Conservation (phyloP, 2,888 invertebrate genomes). For the Cataglyphis cursor region DNA sequence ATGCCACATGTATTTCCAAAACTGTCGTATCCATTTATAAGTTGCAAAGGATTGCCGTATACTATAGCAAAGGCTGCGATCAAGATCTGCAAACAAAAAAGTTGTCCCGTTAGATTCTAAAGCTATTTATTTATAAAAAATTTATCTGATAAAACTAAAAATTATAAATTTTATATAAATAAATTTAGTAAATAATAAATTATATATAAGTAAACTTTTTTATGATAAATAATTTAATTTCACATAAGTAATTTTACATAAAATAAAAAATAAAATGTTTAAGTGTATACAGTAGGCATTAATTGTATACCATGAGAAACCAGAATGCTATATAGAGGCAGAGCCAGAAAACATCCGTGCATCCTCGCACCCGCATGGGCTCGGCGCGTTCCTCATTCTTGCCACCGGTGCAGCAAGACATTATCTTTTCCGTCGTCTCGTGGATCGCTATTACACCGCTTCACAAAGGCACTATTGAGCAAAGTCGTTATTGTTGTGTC, state of each 20-base stretch:
- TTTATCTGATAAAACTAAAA: not conserved
- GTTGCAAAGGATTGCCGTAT: conserved; percentile 94
- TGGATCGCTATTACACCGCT: not conserved
- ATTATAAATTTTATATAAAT: not conserved
- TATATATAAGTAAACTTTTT: not conserved
- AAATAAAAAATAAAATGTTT: not conserved
- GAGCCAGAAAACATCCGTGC: conserved; percentile 95
- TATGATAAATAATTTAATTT: no score
- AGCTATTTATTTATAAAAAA: not conserved
- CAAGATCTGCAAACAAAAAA: conserved; percentile 89
- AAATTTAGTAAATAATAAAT: not conserved
- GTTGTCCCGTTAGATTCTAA: not conserved
- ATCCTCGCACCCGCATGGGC: conserved; percentile 90
- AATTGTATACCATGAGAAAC: conserved; percentile 92
- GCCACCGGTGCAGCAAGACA: conserved; percentile 82
- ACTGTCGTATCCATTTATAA: conserved; percentile 97
- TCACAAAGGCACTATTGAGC: conserved; percentile 5
- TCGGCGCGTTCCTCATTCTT: conserved; percentile 85
- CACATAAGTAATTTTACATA: not conserved
- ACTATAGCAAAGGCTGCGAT: conserved; percentile 95
- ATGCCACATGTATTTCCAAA: conserved; percentile 98
- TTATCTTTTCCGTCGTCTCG: conserved; percentile 25
- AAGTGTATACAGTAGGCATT: not conserved
- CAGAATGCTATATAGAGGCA: conserved; percentile 93
- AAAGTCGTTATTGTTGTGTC: conserved; percentile 35